phyloP scores from a whole-genome alignment of 92 coral and sea anemone genomes.

The Metridium senile region DNA sequence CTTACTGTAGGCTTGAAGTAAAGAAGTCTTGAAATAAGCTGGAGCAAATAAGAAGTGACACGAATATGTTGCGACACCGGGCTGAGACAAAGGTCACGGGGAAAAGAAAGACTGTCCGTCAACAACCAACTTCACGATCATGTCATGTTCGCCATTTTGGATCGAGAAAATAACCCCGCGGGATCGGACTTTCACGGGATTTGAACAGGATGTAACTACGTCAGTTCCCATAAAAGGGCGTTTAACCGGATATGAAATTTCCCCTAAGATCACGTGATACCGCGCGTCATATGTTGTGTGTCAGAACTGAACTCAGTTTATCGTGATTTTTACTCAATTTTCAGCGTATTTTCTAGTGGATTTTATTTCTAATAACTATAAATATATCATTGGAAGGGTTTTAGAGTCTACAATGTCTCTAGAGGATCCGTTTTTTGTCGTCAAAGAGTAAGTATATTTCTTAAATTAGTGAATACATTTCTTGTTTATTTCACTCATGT shows the following conservation, averaged over 20 bases:
- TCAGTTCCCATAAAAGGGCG: constrained; percentile 7
- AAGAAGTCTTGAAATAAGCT: neutral
- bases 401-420: constrained; percentile 57
- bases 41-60: neutral
- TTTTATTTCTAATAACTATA: neutral
- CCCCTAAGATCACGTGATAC: neutral
- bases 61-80: neutral
- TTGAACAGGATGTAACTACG: neutral
- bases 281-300: constrained; percentile 1
- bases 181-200: neutral
- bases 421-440: constrained; percentile 94
- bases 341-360: neutral
- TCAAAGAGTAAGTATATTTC: constrained; percentile 69
- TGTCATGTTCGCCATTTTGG: neutral
- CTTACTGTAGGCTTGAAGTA: neutral
- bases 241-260: neutral
- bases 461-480: neutral
- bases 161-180: neutral
- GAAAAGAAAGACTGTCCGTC: too few relatives aligned
- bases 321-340: neutral
- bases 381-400: neutral
- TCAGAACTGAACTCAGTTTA: neutral
- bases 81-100: neutral
- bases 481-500: neutral
- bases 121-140: neutral